phyloP scores from a whole-genome alignment of 1,140 invertebrate genomes.

The Orchestia grillus region DNA sequence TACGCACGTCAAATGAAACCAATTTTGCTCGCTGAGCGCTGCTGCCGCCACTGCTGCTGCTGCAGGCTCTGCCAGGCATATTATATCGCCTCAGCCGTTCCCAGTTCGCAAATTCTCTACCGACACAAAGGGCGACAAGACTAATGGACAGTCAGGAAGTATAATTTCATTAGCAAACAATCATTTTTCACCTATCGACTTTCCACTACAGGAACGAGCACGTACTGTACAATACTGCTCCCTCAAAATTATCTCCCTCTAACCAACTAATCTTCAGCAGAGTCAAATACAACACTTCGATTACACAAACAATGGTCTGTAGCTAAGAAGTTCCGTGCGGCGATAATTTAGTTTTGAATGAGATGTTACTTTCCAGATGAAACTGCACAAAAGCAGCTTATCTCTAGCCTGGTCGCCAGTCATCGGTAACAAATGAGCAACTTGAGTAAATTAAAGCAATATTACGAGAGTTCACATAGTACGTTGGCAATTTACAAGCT shows the following conservation, averaged over 20 bases:
- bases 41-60: background rate
- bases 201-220: background rate
- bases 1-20: slow-evolving; percentile 50
- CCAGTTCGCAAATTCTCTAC: background rate
- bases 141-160: background rate
- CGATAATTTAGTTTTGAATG: too few relatives aligned
- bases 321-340: background rate
- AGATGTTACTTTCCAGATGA: too few relatives aligned
- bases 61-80: background rate
- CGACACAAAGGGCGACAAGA: background rate
- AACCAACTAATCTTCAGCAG: background rate
- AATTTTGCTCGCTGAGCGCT: slow-evolving; percentile 31
- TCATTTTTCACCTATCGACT: background rate
- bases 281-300: background rate
- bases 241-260: background rate
- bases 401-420: too few relatives aligned
- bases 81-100: background rate
- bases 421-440: too few relatives aligned
- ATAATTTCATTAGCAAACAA: background rate
- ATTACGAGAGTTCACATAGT: too few relatives aligned
- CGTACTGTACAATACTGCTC: too few relatives aligned
- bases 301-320: background rate
- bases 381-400: too few relatives aligned
- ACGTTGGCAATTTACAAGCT: too few relatives aligned
- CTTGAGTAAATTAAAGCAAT: too few relatives aligned